Percentiles rank a stretch among this genome's conserved stretches.
These are phyloP conservation scores for Coregonus ussuriensis DNA, from an alignment of 2,797 vertebrate genomes.

Conservation along the genomic window DNA sequence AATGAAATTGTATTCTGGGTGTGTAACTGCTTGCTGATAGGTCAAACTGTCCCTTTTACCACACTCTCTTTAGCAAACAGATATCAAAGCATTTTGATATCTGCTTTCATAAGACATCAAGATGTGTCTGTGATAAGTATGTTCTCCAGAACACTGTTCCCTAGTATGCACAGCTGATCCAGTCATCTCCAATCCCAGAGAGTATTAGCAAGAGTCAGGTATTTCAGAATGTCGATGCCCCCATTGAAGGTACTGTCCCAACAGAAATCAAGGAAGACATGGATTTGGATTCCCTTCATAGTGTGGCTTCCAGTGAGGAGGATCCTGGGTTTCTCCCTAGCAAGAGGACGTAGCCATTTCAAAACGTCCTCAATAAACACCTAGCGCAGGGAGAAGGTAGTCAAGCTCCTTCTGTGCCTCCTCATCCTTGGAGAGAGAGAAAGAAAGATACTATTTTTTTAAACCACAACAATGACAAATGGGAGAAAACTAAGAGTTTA, in stretches of 20 bases:
- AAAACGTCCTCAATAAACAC: constrained; percentile 49
- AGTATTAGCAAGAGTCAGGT: constrained; percentile 43
- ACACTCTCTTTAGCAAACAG: background rate
- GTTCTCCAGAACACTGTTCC: background rate
- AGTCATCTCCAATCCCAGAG: constrained; percentile 62
- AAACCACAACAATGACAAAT: background rate
- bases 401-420: constrained; percentile 81
- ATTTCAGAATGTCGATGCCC: background rate
- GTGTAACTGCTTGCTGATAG: constrained; percentile 5
- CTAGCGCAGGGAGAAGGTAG: constrained; percentile 61
- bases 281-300: background rate
- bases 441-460: background rate
- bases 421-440: constrained; percentile 68
- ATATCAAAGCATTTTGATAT: background rate
- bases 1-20: background rate
- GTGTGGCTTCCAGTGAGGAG: constrained; percentile 6
- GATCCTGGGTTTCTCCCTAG: background rate
- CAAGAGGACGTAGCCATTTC: background rate
- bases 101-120: background rate
- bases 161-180: background rate
- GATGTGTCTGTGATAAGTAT: background rate
- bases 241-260: background rate
- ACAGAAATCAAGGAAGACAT: constrained; percentile 1
- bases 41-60: background rate
- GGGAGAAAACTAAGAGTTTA: background rate